These are phyloP conservation scores for Neuroterus valhalla DNA, from an alignment of 1,140 invertebrate species.

Conservation along the genomic window DNA sequence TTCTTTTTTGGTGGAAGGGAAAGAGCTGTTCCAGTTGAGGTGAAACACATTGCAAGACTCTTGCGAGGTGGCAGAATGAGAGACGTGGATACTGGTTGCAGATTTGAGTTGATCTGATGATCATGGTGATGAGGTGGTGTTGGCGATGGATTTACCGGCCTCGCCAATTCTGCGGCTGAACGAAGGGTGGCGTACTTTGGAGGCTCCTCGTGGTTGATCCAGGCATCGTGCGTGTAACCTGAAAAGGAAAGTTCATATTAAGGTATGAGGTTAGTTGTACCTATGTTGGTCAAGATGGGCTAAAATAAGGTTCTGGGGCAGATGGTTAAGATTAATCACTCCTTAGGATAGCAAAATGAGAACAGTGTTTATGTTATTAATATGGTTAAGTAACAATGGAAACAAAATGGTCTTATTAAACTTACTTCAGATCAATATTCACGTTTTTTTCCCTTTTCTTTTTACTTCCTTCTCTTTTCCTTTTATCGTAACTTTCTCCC, in stretches of 20 bases:
- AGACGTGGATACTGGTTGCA: slow-evolving; percentile 65
- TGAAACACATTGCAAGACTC: slow-evolving; percentile 86
- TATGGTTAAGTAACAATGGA: no score
- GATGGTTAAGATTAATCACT: not conserved
- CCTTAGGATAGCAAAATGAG: not conserved
- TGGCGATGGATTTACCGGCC: slow-evolving; percentile 56
- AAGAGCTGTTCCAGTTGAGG: slow-evolving; percentile 86
- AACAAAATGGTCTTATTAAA: no score
- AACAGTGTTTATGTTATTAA: not conserved
- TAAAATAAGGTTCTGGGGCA: slow-evolving; percentile 21
- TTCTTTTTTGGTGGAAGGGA: slow-evolving; percentile 91
- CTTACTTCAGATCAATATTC: not conserved
- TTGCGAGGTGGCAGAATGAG: slow-evolving; percentile 76
- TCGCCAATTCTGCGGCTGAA: slow-evolving; percentile 75
- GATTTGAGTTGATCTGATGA: slow-evolving; percentile 64
- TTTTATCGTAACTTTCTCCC: not conserved
- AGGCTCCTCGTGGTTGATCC: slow-evolving; percentile 73
- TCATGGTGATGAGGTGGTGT: slow-evolving; percentile 51
- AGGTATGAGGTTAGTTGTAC: slow-evolving; percentile 3
- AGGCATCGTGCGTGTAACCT: slow-evolving; percentile 73
- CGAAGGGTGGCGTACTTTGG: slow-evolving; percentile 82
- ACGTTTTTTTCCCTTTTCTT: not conserved
- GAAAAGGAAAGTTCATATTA: slow-evolving; percentile 43
- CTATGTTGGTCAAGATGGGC: slow-evolving; percentile 5
- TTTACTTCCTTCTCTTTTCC: not conserved